Percentiles rank a stretch among this genome's conserved stretches.
These are phyloP conservation scores for Tympanoctomys barrerae DNA, from an alignment of 2,797 vertebrate species.

Conservation along the genomic window DNA sequence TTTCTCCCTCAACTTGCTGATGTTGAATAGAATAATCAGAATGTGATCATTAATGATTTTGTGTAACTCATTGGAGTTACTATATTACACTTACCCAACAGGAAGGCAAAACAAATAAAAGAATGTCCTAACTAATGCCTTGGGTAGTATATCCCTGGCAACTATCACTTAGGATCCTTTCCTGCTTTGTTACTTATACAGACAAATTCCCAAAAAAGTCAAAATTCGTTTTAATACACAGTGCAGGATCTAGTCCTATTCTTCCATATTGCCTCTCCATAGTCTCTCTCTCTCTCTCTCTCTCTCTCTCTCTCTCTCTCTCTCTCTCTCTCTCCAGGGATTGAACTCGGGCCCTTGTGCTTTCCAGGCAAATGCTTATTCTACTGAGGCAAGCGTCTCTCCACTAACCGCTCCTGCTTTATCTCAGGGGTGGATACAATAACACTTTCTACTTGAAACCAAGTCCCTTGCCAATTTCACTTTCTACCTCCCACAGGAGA, in stretches of 20 bases:
- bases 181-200: neutral
- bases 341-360: too few species aligned
- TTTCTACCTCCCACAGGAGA: neutral
- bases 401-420: neutral
- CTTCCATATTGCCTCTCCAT: neutral
- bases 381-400: too few species aligned
- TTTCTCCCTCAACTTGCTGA: neutral
- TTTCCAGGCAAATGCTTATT: too few species aligned
- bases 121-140: neutral
- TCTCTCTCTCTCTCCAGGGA: too few species aligned
- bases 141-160: neutral
- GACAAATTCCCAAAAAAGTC: neutral
- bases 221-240: neutral
- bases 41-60: neutral
- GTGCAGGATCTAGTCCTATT: too few species aligned
- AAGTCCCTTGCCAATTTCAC: neutral
- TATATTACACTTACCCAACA: slow-evolving; percentile 39
- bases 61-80: neutral
- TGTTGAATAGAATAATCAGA: neutral
- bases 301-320: too few species aligned
- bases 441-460: neutral
- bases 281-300: neutral
- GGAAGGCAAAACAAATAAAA: slow-evolving; percentile 24
- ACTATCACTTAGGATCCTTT: neutral
- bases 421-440: neutral